Percentiles rank a stretch among this genome's conserved stretches.
Evolutionary conservation across 2,888 invertebrate species (phyloP).

Genomic region (Ctena decussata): DNA sequence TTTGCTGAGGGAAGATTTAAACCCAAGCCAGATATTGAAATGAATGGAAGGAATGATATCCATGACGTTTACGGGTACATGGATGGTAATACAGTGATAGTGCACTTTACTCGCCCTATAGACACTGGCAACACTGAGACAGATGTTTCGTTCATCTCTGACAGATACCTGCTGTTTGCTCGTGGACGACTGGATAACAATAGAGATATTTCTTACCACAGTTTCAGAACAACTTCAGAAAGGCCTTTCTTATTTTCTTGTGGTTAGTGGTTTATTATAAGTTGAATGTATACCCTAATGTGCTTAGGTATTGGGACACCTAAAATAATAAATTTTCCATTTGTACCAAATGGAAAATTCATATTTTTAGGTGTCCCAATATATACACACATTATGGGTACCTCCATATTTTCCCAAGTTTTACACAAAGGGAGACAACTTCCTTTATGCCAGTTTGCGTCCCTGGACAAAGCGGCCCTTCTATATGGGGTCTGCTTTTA

Average conservation of each 20-base stretch:
- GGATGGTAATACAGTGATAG: neutral
- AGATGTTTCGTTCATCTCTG: neutral
- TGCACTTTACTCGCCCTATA: neutral
- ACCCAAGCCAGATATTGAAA: neutral
- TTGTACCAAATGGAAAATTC: too few species aligned
- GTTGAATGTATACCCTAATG: too few species aligned
- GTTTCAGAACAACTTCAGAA: neutral
- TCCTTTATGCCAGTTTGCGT: too few species aligned
- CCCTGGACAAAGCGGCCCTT: too few species aligned
- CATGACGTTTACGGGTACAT: neutral
- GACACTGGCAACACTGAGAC: neutral
- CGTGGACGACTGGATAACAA: neutral
- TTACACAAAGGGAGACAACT: too few species aligned
- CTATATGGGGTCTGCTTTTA: too few species aligned
- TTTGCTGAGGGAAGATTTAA: neutral
- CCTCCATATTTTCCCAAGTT: too few species aligned
- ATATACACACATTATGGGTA: too few species aligned
- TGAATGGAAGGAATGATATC: neutral
- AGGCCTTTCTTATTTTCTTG: neutral
- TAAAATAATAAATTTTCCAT: too few species aligned
- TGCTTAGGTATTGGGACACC: too few species aligned
- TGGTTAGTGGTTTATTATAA: too few species aligned
- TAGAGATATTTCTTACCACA: neutral
- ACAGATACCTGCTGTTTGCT: neutral
- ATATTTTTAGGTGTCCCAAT: too few species aligned